Percentiles rank a stretch among this genome's conserved stretches.
These are phyloP conservation scores for Rattus rattus DNA, from an alignment of 2,113 vertebrate species.

Conservation along the genomic window DNA sequence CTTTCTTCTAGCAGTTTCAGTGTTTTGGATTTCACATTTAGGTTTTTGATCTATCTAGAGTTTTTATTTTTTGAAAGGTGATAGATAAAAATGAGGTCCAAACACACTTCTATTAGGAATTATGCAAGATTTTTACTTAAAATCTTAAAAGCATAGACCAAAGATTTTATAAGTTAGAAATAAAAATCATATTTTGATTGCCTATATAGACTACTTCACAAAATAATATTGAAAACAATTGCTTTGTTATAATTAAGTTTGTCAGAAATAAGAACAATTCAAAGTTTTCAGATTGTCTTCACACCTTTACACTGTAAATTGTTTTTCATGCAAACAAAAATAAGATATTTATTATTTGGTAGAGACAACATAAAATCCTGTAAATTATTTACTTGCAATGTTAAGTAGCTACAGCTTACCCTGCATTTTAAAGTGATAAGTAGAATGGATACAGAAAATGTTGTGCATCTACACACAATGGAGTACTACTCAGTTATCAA, in stretches of 20 bases:
- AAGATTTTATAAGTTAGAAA: slow-evolving; percentile 50
- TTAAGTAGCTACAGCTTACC: slow-evolving; percentile 59
- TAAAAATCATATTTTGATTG: slow-evolving; percentile 25
- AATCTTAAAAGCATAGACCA: slow-evolving; percentile 19
- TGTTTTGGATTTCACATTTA: no score
- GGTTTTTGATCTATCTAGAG: background rate
- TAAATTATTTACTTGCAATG: slow-evolving; percentile 49
- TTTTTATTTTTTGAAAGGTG: background rate
- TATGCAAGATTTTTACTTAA: background rate
- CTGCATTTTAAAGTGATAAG: background rate
- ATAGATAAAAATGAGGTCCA: background rate
- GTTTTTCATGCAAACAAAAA: slow-evolving; percentile 49
- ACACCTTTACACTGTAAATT: slow-evolving; percentile 52
- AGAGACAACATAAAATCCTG: slow-evolving; percentile 43
- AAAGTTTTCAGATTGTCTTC: slow-evolving; percentile 67
- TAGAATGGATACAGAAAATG: no score
- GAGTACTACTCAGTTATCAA: no score
- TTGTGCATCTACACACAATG: no score
- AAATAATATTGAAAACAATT: slow-evolving; percentile 57
- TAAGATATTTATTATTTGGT: slow-evolving; percentile 35
- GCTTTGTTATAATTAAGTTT: background rate
- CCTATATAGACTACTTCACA: background rate
- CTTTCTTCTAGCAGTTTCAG: background rate
- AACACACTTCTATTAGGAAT: slow-evolving; percentile 41
- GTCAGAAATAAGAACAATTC: slow-evolving; percentile 57